Evolutionary conservation across 2,797 vertebrate genomes (phyloP).

Genomic region (Vultur gryphus): DNA sequence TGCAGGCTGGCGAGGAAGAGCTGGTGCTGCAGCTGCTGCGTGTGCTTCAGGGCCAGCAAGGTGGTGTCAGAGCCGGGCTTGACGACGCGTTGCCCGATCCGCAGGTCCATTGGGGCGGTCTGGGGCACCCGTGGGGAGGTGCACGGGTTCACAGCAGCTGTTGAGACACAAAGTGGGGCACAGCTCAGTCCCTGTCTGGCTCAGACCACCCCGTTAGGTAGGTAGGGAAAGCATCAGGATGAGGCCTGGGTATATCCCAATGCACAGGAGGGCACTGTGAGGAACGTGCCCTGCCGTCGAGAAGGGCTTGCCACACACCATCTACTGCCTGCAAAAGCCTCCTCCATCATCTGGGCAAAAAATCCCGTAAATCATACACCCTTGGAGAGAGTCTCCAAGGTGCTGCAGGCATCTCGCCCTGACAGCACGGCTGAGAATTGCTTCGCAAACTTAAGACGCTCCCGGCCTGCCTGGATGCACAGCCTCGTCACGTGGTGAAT

Average conservation of each 20-base stretch:
- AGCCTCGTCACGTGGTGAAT: not conserved
- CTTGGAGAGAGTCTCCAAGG: not conserved
- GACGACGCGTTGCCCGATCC: conserved; percentile 86
- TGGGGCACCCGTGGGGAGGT: conserved; percentile 68
- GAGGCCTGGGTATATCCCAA: not conserved
- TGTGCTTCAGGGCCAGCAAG: conserved; percentile 81
- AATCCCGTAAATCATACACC: fast-evolving
- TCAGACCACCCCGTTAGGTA: not conserved
- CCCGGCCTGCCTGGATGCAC: not conserved
- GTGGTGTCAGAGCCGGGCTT: conserved; percentile 81
- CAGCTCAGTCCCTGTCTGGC: fast-evolving
- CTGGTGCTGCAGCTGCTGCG: conserved; percentile 85
- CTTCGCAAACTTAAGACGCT: fast-evolving
- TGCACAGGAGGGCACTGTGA: fast-evolving
- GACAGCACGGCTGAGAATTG: fast-evolving
- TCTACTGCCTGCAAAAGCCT: not conserved
- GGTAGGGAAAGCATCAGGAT: not conserved
- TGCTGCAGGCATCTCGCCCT: not conserved
- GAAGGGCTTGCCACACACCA: not conserved
- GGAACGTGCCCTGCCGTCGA: fast-evolving
- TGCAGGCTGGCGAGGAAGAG: conserved; percentile 82
- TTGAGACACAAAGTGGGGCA: not conserved
- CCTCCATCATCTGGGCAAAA: not conserved
- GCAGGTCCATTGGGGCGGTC: conserved; percentile 90
- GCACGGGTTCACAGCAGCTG: conserved; percentile 63